Percentiles rank a stretch among this genome's conserved stretches.
Conservation (phyloP, 2,113 vertebrate genomes). For the Columba livia region DNA sequence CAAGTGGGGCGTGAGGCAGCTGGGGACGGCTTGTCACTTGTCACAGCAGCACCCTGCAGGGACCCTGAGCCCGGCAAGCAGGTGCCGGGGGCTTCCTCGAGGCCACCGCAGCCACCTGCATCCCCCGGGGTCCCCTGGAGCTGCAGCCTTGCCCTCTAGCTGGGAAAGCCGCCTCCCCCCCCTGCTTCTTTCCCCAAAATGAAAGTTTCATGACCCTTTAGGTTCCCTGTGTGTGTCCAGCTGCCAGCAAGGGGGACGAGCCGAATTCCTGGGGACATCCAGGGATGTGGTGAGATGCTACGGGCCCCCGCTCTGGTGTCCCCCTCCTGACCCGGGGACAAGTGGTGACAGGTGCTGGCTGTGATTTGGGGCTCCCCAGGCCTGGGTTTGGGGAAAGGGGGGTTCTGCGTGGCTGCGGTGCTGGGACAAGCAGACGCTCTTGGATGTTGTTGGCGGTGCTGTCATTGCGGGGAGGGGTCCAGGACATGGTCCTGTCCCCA, state of each 20-base stretch:
- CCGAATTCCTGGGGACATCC: background rate
- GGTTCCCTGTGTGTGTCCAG: background rate
- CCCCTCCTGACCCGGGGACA: background rate
- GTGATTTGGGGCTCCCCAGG: background rate
- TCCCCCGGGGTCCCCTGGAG: background rate
- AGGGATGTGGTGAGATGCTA: accelerated
- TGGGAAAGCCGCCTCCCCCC: background rate
- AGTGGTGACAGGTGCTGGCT: background rate
- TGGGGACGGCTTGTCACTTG: background rate
- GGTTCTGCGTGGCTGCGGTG: accelerated
- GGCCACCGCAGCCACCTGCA: background rate
- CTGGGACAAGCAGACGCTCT: background rate
- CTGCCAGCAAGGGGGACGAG: background rate
- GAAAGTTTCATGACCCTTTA: background rate
- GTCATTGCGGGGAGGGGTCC: accelerated
- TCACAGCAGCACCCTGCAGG: background rate
- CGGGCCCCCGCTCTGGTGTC: background rate
- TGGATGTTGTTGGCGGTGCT: accelerated
- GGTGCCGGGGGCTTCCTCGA: background rate
- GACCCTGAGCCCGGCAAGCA: background rate
- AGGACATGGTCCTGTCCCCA: too few relatives aligned
- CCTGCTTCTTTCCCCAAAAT: background rate
- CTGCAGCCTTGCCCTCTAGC: background rate
- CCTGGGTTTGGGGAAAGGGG: accelerated
- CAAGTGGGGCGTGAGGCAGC: background rate